A percentile compares a stretch with the other conserved stretches of the same genome.
phyloP scores from a whole-genome alignment of 2,113 vertebrate species.

The Chroicocephalus ridibundus region DNA sequence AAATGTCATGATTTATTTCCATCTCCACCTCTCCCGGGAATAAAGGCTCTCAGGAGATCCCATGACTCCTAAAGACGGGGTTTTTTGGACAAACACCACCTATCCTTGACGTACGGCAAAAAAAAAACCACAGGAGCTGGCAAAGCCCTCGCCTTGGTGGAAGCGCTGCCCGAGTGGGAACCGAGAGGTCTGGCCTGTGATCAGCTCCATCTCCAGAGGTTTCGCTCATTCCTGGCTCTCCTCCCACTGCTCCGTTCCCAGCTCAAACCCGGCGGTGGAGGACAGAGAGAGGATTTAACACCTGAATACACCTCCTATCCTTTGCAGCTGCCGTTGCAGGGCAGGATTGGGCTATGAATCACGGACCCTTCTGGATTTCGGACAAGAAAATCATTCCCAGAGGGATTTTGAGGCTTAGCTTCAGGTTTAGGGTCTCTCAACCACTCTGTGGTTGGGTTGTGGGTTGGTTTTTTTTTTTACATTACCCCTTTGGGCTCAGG shows the following conservation, averaged over 20 bases:
- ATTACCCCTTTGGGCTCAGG: slow-evolving; percentile 16
- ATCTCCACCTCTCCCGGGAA: not conserved
- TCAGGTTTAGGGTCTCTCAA: not conserved
- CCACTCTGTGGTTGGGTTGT: not conserved
- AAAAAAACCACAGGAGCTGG: not conserved
- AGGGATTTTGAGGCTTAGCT: not conserved
- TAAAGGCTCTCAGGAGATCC: not conserved
- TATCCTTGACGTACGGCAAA: not conserved
- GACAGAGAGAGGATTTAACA: not conserved
- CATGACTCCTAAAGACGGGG: not conserved
- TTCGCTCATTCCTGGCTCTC: not conserved
- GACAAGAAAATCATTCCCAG: slow-evolving; percentile 21
- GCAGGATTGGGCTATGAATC: not conserved
- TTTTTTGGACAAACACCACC: not conserved
- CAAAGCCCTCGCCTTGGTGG: fast-evolving
- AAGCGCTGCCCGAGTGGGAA: not conserved
- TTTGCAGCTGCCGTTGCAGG: not conserved
- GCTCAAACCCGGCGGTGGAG: not conserved
- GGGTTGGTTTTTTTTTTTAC: not conserved
- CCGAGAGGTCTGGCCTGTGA: not conserved
- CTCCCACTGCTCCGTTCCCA: not conserved
- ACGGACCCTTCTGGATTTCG: not conserved
- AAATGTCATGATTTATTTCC: not conserved
- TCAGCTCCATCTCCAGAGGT: not conserved
- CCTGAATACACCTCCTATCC: not conserved